A percentile compares a stretch with the other conserved stretches of the same genome.
These are phyloP conservation scores for Rosalia funebris DNA, from an alignment of 2,888 invertebrate genomes.

Conservation along the genomic window DNA sequence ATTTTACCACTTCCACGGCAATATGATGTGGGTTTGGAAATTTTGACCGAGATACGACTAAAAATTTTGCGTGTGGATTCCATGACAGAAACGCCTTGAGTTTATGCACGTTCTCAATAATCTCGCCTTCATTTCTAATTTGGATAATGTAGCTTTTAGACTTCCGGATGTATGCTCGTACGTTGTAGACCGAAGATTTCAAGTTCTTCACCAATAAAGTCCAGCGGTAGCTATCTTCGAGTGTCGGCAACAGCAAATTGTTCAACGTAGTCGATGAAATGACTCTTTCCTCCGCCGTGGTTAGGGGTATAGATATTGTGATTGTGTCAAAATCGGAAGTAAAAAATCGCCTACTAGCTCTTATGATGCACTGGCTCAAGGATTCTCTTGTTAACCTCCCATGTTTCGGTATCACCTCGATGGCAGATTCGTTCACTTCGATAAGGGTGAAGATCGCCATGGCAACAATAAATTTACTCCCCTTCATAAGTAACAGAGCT, in stretches of 20 bases:
- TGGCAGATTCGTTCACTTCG: too few species aligned
- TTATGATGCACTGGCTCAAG: conserved; percentile 32
- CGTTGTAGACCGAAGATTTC: not conserved
- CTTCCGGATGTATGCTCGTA: conserved; percentile 5
- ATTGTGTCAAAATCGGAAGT: conserved; percentile 26
- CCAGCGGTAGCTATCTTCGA: conserved; percentile 25
- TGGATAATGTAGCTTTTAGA: conserved; percentile 41
- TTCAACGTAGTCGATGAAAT: conserved; percentile 25
- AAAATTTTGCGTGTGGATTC: conserved; percentile 46
- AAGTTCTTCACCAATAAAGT: conserved; percentile 31
- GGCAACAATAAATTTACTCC: too few species aligned
- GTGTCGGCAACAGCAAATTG: conserved; percentile 22
- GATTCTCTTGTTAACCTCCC: conserved; percentile 28
- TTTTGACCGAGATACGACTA: conserved; percentile 45
- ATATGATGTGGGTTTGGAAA: conserved; percentile 38
- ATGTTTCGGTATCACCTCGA: not conserved
- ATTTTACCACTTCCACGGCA: conserved; percentile 41
- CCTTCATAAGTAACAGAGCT: too few species aligned
- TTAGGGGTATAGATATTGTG: conserved; percentile 28
- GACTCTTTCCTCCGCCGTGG: conserved; percentile 3
- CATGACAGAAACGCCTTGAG: conserved; percentile 30
- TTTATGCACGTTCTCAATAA: conserved; percentile 25
- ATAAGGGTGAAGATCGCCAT: too few species aligned
- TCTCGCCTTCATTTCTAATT: conserved; percentile 36
- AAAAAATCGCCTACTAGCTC: conserved; percentile 33